phyloP scores from a whole-genome alignment of 92 coral and sea anemone genomes.

The Zoanthus gigantus region DNA sequence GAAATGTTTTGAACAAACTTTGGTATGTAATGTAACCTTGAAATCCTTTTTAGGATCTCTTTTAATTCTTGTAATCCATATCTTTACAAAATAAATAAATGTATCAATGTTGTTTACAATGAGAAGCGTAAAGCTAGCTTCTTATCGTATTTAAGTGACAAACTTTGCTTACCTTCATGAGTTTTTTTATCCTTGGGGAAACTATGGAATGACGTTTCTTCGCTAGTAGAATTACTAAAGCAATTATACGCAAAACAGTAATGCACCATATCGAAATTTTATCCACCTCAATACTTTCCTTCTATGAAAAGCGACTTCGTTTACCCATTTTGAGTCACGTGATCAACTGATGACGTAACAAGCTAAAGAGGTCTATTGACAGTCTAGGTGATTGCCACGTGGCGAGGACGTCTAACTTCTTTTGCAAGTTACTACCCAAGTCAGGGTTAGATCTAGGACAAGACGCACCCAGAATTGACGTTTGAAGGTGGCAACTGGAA shows the following conservation, averaged over 20 bases:
- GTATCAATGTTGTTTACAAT: no score
- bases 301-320: no score
- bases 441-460: not conserved
- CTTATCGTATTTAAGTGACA: not conserved
- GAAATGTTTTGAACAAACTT: constrained; percentile 2
- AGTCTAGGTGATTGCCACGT: constrained; percentile 15
- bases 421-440: not conserved
- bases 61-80: constrained; percentile 61
- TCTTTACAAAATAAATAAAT: constrained; percentile 26
- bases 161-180: constrained; percentile 28
- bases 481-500: not conserved
- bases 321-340: no score
- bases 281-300: no score
- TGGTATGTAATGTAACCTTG: not conserved
- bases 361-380: constrained; percentile 10
- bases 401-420: constrained; percentile 18
- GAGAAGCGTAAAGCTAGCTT: not conserved
- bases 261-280: constrained; percentile 54
- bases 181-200: constrained; percentile 57
- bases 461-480: constrained; percentile 10
- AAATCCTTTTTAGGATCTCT: constrained; percentile 64
- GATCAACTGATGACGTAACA: no score
- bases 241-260: constrained; percentile 67
- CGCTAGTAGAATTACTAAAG: constrained; percentile 50
- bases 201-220: constrained; percentile 58